phyloP scores from a whole-genome alignment of 2,888 invertebrate genomes.

The Athalia rosae region DNA sequence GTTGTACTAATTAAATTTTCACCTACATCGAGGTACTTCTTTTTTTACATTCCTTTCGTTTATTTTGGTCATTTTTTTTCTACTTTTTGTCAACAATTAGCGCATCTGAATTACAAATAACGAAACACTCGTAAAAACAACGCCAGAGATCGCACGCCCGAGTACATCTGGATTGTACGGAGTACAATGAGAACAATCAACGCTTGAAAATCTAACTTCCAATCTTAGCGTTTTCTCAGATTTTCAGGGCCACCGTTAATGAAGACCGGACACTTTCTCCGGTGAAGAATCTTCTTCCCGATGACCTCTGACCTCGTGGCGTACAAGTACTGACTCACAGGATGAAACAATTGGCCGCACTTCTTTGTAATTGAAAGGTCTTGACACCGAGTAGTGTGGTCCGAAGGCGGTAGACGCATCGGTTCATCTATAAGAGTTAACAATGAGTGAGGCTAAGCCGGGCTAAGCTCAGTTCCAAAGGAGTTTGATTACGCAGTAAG shows the following conservation, averaged over 20 bases:
- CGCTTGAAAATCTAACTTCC: too few species aligned
- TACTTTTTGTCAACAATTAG: not conserved
- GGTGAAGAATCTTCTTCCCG: constrained; percentile 49
- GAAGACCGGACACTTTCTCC: constrained; percentile 6
- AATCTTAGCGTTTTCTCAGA: too few species aligned
- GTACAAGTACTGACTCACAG: constrained; percentile 62
- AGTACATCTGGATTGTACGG: too few species aligned
- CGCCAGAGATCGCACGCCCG: too few species aligned
- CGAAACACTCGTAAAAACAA: not conserved
- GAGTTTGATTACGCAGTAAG: too few species aligned
- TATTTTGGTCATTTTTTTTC: not conserved
- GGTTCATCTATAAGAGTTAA: too few species aligned
- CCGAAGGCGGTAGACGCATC: constrained; percentile 1
- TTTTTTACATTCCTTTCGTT: not conserved
- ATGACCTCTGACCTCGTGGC: constrained; percentile 52
- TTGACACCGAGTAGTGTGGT: constrained; percentile 52
- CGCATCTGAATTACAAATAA: not conserved
- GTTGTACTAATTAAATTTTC: constrained; percentile 31
- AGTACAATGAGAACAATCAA: too few species aligned
- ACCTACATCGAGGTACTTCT: not conserved
- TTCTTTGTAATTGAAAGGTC: constrained; percentile 64
- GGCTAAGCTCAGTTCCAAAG: too few species aligned
- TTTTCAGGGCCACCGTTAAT: too few species aligned
- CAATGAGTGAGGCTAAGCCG: too few species aligned
- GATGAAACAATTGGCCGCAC: constrained; percentile 66